Evolutionary conservation across 2,113 vertebrate genomes (phyloP).

Genomic region (Phrynosoma platyrhinos): DNA sequence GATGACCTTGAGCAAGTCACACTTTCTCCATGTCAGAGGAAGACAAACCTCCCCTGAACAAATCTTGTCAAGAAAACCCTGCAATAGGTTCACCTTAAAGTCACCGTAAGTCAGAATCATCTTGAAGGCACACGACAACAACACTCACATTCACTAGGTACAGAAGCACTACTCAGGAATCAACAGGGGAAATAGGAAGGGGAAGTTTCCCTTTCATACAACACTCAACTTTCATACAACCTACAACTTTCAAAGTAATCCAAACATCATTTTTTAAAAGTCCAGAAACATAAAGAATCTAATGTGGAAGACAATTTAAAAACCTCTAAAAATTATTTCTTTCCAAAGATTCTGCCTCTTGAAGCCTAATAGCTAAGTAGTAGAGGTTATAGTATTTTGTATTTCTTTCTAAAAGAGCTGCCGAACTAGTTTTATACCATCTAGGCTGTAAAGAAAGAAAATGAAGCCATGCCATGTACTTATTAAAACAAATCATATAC

Average conservation of each 20-base stretch:
- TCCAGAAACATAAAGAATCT: slow-evolving; percentile 25
- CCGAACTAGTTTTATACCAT: slow-evolving; percentile 74
- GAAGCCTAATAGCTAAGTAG: slow-evolving; percentile 39
- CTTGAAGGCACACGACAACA: no score
- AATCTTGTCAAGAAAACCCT: no score
- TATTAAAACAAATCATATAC: slow-evolving; percentile 82
- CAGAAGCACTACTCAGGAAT: background rate
- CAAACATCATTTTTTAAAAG: slow-evolving; percentile 1
- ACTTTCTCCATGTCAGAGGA: no score
- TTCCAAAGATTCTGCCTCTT: slow-evolving; percentile 47
- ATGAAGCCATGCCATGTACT: slow-evolving; percentile 81
- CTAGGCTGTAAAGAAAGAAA: slow-evolving; percentile 80
- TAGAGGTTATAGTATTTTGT: slow-evolving; percentile 41
- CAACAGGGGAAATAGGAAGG: background rate
- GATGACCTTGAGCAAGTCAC: no score
- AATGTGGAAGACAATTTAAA: slow-evolving; percentile 35
- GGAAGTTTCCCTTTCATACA: background rate
- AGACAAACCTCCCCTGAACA: no score
- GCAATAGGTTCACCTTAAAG: no score
- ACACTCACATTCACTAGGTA: no score
- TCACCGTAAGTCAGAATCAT: no score
- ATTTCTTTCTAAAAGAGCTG: slow-evolving; percentile 56
- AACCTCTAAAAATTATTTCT: slow-evolving; percentile 42
- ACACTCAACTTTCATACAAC: no score
- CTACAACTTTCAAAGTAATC: background rate